Conservation (phyloP, 53 echinoderm and acorn worm genomes). For the Holothuria leucospilota region DNA sequence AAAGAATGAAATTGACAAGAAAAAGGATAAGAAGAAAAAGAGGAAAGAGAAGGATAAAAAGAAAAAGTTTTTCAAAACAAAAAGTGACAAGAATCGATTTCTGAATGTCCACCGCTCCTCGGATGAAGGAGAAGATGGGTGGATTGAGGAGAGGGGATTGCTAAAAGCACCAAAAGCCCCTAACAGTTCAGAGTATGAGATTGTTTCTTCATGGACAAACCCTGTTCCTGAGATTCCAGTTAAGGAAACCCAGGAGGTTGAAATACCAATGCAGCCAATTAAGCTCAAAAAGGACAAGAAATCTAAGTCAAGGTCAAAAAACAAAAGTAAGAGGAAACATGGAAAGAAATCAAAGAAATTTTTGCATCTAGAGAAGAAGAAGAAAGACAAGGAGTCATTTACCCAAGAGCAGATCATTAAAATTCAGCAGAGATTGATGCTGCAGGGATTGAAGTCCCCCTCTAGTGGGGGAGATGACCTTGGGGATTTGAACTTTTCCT, state of each 20-base stretch:
- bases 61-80: conserved; percentile 69
- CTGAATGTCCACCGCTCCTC: conserved; percentile 59
- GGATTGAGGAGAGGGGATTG: conserved; percentile 21
- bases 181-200: conserved; percentile 11
- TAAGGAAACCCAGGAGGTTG: neutral
- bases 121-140: conserved; percentile 57
- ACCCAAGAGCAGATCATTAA: conserved; percentile 47
- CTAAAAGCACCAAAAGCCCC: neutral
- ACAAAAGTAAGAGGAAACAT: conserved; percentile 32
- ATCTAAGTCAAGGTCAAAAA: conserved; percentile 27
- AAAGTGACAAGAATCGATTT: conserved; percentile 69
- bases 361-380: conserved; percentile 31
- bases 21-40: conserved; percentile 67
- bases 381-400: conserved; percentile 47
- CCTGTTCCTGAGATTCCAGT: neutral
- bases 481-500: conserved; percentile 51
- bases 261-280: neutral
- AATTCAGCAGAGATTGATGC: conserved; percentile 45
- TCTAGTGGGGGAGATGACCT: conserved; percentile 41
- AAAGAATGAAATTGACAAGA: conserved; percentile 6
- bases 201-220: conserved; percentile 1
- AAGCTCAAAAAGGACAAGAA: conserved; percentile 57
- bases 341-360: conserved; percentile 13
- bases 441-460: conserved; percentile 42
- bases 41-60: conserved; percentile 68